Conservation (phyloP, 2,113 vertebrate species). For the Gadus chalcogrammus region DNA sequence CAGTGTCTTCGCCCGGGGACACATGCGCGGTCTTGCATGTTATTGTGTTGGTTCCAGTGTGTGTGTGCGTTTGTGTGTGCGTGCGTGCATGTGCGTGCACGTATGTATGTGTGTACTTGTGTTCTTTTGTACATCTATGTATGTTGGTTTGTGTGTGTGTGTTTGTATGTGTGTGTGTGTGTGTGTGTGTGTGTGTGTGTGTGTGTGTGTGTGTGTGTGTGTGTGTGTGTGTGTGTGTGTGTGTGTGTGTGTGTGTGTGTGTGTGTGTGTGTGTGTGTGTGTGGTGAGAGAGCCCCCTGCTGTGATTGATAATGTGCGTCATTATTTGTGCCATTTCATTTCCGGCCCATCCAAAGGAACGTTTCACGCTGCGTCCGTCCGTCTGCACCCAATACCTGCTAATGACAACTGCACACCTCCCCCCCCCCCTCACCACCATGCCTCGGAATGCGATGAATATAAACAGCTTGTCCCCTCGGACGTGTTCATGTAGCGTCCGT, state of each 20-base stretch:
- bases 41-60: not conserved
- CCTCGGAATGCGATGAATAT: no score
- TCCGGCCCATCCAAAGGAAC: slow-evolving; percentile 46
- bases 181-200: no score
- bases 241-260: slow-evolving; percentile 1
- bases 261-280: not conserved
- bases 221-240: no score
- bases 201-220: no score
- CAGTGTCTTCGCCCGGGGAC: no score
- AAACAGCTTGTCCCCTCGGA: no score
- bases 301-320: slow-evolving; percentile 67
- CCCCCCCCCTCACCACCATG: not conserved
- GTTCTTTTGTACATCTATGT: slow-evolving; percentile 29
- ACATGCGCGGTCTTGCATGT: no score
- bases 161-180: no score
- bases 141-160: not conserved
- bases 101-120: slow-evolving; percentile 15
- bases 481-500: no score
- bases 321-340: slow-evolving; percentile 67
- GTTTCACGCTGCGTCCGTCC: slow-evolving; percentile 58
- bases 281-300: slow-evolving; percentile 36
- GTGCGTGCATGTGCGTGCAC: not conserved
- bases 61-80: not conserved
- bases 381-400: slow-evolving; percentile 61
- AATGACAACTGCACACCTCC: slow-evolving; percentile 16